Conservation (phyloP, 2,888 invertebrate genomes). For the Hirtodrosophila histrioides region DNA sequence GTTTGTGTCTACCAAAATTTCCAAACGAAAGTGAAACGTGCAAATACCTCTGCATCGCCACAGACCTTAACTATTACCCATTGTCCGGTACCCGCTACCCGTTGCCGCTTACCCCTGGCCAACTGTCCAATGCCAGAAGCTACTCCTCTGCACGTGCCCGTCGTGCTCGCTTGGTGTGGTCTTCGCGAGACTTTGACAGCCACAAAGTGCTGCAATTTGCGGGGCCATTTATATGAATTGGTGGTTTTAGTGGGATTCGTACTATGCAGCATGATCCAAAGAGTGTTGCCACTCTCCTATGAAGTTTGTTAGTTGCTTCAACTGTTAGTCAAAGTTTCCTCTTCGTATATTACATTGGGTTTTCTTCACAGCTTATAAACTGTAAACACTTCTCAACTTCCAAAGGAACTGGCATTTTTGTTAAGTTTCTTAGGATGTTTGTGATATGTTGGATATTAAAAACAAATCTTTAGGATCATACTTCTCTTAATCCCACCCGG, state of each 20-base stretch:
- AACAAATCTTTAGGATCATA: no score
- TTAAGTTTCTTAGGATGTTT: no score
- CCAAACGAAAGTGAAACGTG: conserved; percentile 72
- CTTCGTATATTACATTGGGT: no score
- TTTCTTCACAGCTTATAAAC: no score
- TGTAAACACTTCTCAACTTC: no score
- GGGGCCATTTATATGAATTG: conserved; percentile 32
- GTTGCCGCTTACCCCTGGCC: background rate
- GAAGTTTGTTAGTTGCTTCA: background rate
- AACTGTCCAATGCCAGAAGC: conserved; percentile 51
- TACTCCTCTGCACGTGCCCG: conserved; percentile 45
- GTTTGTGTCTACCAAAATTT: conserved; percentile 12
- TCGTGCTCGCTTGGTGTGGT: conserved; percentile 34
- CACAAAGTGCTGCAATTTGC: conserved; percentile 33
- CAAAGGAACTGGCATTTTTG: no score
- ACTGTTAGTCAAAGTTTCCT: no score
- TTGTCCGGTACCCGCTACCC: background rate
- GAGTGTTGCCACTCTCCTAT: conserved; percentile 6
- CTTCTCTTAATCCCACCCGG: no score
- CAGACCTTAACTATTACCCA: conserved; percentile 14
- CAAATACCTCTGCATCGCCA: conserved; percentile 50
- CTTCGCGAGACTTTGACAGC: conserved; percentile 23
- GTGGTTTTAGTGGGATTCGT: conserved; percentile 14
- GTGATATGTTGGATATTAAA: no score
- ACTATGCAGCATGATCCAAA: background rate